Base-by-base conservation (phyloP, 2,797 vertebrate species). In the Agapornis canus region DNA sequence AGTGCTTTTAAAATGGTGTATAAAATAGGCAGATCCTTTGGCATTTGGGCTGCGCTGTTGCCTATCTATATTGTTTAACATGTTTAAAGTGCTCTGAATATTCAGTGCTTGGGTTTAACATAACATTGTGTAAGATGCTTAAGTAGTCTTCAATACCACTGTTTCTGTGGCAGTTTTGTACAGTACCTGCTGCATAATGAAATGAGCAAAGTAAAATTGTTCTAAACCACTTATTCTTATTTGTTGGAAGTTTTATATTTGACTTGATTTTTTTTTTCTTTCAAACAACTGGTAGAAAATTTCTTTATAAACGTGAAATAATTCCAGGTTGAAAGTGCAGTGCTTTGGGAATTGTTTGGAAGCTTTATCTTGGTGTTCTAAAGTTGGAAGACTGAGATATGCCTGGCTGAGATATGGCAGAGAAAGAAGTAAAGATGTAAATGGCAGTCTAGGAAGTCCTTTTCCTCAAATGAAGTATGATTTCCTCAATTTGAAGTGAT, bases 181-280 rank as follows among this genome's bases (percentile, higher is more conserved):
- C 69, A 40, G 13, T 85, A 92, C 68, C 78, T 91, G 84, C 91
- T 29, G 6, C 31, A 20, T 93, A 73, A 88, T 60, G 11, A 91
- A 95, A 75, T 89, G 10, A 91, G 79, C 72, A 31, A 96, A 94
- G 47, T 89, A 64, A 81, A 56, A 59, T 49, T 86, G 71, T 94
- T 94, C 56, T 71, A 57, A 47, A 88, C 49, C 25, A 71, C 42
- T 80, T 72, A 89, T 81, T 94, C 42, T 80, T 72, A 89, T 81
- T 94, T 93, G 89, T 82, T 92, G 65, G 61, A 92, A 93, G 64
- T 60, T 89, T 82, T 93, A 25, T 92, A 87, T 95, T 94, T 89
- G 31, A 87, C 42, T 92, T 89, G 19, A 45, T 85, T 52, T 51
- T 18, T 51, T 18, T 35, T 57, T 32, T 35, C 54, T 57, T 85